These are phyloP conservation scores for Frankliniella fusca DNA, from an alignment of 2,888 invertebrate species.

Conservation along the genomic window DNA sequence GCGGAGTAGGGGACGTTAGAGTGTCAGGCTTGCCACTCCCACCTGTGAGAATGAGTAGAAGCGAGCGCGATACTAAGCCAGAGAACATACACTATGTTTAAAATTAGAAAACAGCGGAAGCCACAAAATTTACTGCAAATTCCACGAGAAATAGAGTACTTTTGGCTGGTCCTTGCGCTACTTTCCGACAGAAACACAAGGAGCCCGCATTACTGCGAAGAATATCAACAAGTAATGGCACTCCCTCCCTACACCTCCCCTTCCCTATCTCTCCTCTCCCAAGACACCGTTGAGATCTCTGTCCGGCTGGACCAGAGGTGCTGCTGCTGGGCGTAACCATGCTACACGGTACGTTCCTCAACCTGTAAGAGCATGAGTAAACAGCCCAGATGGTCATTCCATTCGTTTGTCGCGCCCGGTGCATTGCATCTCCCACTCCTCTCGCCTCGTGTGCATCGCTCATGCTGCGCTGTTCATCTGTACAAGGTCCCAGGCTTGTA, in stretches of 20 bases:
- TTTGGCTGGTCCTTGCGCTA: no score
- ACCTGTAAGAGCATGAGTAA: neutral
- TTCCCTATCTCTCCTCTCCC: no score
- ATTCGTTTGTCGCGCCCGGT: neutral
- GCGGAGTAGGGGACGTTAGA: neutral
- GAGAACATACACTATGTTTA: neutral
- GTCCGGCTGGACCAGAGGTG: neutral
- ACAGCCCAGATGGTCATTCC: neutral
- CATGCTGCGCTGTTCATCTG: slow-evolving; percentile 5
- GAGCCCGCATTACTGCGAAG: no score
- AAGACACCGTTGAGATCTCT: neutral
- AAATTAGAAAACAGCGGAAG: no score
- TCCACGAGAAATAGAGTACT: neutral
- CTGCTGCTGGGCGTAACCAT: neutral
- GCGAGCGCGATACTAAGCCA: neutral
- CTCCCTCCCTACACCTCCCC: no score
- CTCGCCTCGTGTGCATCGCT: slow-evolving; percentile 6
- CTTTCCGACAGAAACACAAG: no score
- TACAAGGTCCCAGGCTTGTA: neutral
- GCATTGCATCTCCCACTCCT: neutral
- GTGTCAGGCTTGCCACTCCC: neutral
- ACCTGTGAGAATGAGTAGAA: neutral
- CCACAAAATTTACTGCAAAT: neutral
- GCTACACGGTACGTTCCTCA: neutral
- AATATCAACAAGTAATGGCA: no score